Percentiles rank a stretch among this genome's conserved stretches.
These are phyloP conservation scores for Podocnemis expansa DNA, from an alignment of 2,113 vertebrate genomes.

Conservation along the genomic window DNA sequence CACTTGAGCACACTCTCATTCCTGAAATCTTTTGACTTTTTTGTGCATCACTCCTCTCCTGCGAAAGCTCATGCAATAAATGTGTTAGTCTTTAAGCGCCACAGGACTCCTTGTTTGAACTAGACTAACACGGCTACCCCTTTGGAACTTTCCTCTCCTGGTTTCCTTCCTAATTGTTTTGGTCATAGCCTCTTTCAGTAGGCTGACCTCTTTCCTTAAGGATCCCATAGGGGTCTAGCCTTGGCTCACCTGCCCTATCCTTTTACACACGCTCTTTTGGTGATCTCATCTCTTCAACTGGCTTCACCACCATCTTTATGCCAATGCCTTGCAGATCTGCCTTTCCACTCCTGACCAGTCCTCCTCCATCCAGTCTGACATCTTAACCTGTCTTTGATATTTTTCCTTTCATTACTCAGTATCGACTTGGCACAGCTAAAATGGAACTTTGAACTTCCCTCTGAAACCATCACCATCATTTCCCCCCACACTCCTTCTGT, in stretches of 20 bases:
- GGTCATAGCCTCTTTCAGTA: constrained; percentile 6
- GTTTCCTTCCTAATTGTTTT: constrained; percentile 41
- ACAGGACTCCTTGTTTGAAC: too few relatives aligned
- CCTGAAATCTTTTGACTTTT: constrained; percentile 63
- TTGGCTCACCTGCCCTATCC: background rate
- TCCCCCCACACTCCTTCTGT: constrained; percentile 6
- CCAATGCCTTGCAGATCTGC: background rate
- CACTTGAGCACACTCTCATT: constrained; percentile 64
- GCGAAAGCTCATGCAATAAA: too few relatives aligned
- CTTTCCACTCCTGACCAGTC: background rate
- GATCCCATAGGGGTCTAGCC: background rate
- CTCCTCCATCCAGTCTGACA: background rate
- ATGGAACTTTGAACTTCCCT: background rate
- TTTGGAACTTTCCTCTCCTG: constrained; percentile 15
- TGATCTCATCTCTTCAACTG: background rate
- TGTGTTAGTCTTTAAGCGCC: too few relatives aligned
- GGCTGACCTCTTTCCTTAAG: background rate
- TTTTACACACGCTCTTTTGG: background rate
- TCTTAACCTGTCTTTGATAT: background rate
- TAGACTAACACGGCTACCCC: too few relatives aligned
- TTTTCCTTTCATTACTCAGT: background rate
- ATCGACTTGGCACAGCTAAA: background rate
- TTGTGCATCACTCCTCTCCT: too few relatives aligned
- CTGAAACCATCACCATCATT: background rate
- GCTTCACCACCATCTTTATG: background rate